Evolutionary conservation across 2,888 invertebrate species (phyloP).

Genomic region (Cephus nigrinus): DNA sequence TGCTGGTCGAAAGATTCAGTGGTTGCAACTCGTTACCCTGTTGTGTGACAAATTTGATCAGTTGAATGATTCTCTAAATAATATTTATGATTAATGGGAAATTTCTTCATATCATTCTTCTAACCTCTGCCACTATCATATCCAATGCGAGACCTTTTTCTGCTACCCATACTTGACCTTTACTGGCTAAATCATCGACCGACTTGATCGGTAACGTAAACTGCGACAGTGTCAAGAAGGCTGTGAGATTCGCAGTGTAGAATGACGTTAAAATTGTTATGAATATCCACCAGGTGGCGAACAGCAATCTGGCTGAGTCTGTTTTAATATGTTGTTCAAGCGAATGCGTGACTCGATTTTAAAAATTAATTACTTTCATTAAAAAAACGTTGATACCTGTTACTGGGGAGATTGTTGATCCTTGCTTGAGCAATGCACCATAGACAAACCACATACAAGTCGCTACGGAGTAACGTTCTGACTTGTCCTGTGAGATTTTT

Average conservation of each 20-base stretch:
- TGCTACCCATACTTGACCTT: conserved; percentile 79
- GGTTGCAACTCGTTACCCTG: neutral
- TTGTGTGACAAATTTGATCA: conserved; percentile 13
- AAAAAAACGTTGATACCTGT: conserved; percentile 71
- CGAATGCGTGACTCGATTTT: neutral
- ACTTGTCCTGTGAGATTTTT: conserved; percentile 71
- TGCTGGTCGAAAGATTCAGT: neutral
- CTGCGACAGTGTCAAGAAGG: conserved; percentile 86
- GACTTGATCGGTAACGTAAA: conserved; percentile 83
- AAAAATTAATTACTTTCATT: neutral
- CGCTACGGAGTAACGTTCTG: conserved; percentile 72
- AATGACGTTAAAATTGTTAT: conserved; percentile 88
- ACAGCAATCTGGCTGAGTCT: conserved; percentile 86
- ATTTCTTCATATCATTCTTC: conserved; percentile 61
- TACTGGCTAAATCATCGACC: conserved; percentile 74
- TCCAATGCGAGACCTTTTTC: conserved; percentile 78
- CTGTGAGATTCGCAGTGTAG: conserved; percentile 91
- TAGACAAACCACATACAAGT: conserved; percentile 90
- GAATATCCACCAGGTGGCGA: conserved; percentile 94
- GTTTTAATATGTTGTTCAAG: neutral
- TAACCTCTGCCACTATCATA: conserved; percentile 59
- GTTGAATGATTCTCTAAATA: conserved; percentile 14
- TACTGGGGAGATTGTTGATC: conserved; percentile 82
- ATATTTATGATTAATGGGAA: neutral
- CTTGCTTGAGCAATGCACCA: conserved; percentile 88